Evolutionary conservation across 2,888 invertebrate genomes (phyloP), one percentile per base, ranked within the genome.

Genomic region (Junonia oenone): DNA sequence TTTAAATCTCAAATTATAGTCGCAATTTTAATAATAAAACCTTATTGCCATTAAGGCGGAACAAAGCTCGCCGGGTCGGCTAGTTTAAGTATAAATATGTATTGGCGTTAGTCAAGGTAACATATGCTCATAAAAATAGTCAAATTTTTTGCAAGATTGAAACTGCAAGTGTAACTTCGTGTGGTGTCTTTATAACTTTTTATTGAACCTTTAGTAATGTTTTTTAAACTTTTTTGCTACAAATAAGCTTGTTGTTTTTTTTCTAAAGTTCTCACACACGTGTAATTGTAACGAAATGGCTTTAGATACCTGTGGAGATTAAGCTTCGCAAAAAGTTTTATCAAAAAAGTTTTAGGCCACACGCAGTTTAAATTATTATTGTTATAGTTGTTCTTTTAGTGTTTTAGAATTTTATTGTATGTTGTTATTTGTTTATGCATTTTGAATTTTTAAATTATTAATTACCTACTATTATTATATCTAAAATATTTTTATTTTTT

Each of bases 301-400:
- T 50, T 49, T 58, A 33, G 62, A 77, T 78, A 75, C 75, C 68
- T 68, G 38, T 57, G 55, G 57, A 62, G 75, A 76, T 77, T 75
- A 74, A 6, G 45, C 43, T 59, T 58, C 58, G 48, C 22, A 62
- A 64, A 66, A 70, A 72, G 61, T 63, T 58, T 13, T 35, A 40
- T 68, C 70, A 67, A 67, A 73, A 73, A 68, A 69, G 66, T 68
- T 60, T 64, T 58, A 67, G 80, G 74, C 82, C 82, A 83, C 79
- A 80, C 78, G 65, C 77, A 73, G 15, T 9, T 0, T 1, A 40
- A 22, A 22, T 22, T 22, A 22, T 22, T 22, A 22, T 22, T 22
- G 2, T 22, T 22, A 22, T 3, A 22, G 22, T n/a, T n/a, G n/a
- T n/a, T n/a, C n/a, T n/a, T n/a, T n/a, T n/a, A 4, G 35, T 40